Evolutionary conservation across 2,113 vertebrate species (phyloP), one percentile per base, ranked within the genome.

Genomic region (Pygoscelis adeliae): DNA sequence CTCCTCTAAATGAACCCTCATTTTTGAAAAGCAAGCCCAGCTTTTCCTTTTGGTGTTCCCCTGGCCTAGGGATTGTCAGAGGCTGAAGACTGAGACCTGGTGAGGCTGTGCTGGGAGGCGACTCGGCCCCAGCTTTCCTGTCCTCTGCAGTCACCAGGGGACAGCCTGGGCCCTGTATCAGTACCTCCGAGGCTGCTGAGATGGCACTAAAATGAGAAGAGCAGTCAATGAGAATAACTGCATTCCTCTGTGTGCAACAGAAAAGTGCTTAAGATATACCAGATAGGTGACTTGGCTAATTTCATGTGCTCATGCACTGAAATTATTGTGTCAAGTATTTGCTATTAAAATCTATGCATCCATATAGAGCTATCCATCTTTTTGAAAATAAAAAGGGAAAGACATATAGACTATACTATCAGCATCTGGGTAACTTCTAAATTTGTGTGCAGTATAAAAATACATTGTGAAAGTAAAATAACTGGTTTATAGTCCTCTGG

Each of bases 361-460:
- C 13, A 29, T 34, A 59, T 42, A 42, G 42, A 42, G n/a, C 29
- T 56, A 76, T 36, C n/a, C 7, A 30, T 79, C 32, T 36, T 89
- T 53, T 78, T 17, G 12, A 76, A 92, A 91, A 82, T 59, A 26
- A 83, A 92, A 90, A 47, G 23, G 15, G 13, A 56, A 85, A 86
- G 21, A 69, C 18, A 46, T 76, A 59, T 18, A 90, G 89, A 93
- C 58, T 61, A 25, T 52, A 80, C 70, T 72, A 23, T 38, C 66
- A 77, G 46, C 52, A 73, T 77, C 36, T 62, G 53, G 83, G 59
- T 62, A 78, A 83, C 50, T 89, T 86, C 79, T 93, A 83, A 92
- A 89, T 85, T 66, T 89, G 53, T 81, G n/a, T 81, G 74, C 30
- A 56, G 58, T 77, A 55, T 86, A 42, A 92, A 95, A 95, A 93